These are phyloP conservation scores for Potorous gilbertii DNA, from an alignment of 2,797 vertebrate species.

Conservation along the genomic window DNA sequence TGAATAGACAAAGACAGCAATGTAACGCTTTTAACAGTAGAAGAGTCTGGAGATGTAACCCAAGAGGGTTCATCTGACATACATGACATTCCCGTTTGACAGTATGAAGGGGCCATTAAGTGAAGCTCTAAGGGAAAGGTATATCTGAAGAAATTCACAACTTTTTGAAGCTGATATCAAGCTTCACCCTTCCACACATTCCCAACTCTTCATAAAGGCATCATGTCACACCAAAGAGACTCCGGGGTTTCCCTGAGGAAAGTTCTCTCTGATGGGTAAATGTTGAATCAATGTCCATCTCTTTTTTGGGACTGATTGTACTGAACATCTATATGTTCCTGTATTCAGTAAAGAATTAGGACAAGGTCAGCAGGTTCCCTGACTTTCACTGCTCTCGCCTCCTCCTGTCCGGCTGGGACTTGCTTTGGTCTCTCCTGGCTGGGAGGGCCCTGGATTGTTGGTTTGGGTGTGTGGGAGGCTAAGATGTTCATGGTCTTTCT, in stretches of 20 bases:
- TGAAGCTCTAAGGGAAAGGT: background rate
- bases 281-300: background rate
- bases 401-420: background rate
- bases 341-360: background rate
- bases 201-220: background rate
- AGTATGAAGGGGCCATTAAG: background rate
- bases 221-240: background rate
- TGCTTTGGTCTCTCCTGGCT: background rate
- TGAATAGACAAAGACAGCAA: background rate
- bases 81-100: background rate
- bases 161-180: background rate
- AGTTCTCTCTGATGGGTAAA: background rate
- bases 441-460: background rate
- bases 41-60: background rate
- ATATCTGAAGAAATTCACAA: background rate
- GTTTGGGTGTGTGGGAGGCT: background rate
- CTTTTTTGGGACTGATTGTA: background rate
- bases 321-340: background rate
- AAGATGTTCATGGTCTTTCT: background rate
- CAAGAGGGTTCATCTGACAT: background rate
- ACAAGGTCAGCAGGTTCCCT: background rate
- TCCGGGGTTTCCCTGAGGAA: background rate
- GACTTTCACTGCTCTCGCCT: background rate
- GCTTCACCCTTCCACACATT: background rate
- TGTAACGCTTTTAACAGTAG: background rate